These are phyloP conservation scores for Laticauda colubrina DNA, from an alignment of 2,113 vertebrate species.

Conservation along the genomic window DNA sequence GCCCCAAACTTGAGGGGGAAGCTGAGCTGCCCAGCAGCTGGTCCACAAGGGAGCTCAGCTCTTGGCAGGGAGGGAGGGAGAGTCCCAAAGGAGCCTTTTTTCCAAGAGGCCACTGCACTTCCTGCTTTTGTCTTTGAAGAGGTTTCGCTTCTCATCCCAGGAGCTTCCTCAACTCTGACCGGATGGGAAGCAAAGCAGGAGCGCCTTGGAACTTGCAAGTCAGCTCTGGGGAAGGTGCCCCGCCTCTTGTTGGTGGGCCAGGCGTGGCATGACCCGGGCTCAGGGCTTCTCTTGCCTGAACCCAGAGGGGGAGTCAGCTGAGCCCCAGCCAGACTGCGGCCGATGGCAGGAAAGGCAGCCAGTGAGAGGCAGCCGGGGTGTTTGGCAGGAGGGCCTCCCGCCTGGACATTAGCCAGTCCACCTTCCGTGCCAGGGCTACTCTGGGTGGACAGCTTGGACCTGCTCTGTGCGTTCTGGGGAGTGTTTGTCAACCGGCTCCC, in stretches of 20 bases:
- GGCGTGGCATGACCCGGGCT: neutral
- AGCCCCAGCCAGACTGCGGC: too few relatives aligned
- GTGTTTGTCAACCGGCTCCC: neutral
- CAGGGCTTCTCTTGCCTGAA: neutral
- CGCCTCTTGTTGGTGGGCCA: neutral
- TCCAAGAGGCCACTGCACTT: too few relatives aligned
- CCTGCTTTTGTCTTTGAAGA: too few relatives aligned
- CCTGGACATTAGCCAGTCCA: neutral
- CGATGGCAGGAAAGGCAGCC: neutral
- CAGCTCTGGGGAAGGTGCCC: neutral
- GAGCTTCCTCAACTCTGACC: too few relatives aligned
- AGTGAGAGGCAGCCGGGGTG: neutral
- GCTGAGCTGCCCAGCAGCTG: too few relatives aligned
- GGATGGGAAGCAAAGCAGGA: too few relatives aligned
- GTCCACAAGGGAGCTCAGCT: too few relatives aligned
- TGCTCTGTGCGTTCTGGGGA: neutral
- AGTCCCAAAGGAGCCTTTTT: too few relatives aligned
- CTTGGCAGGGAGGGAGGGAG: too few relatives aligned
- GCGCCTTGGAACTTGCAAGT: neutral
- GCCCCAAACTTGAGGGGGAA: too few relatives aligned
- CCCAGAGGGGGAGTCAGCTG: too few relatives aligned
- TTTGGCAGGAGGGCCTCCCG: accelerated
- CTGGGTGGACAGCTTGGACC: accelerated
- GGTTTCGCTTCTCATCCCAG: too few relatives aligned
- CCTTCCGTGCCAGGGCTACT: neutral